Conservation (phyloP, 2,113 vertebrate genomes). For the Salvelinus fontinalis region DNA sequence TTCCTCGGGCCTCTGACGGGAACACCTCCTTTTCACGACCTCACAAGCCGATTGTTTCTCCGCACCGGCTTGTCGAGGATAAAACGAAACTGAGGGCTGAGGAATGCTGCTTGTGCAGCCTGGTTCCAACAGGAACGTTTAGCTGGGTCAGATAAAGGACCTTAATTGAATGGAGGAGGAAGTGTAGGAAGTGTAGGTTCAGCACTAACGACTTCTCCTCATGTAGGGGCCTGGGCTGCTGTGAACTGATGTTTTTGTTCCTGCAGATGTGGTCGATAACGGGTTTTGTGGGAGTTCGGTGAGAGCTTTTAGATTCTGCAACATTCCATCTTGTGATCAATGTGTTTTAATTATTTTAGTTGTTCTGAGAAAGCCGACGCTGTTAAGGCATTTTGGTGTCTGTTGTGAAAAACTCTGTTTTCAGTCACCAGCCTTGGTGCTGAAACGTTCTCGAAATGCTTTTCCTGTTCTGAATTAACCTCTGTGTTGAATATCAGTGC, state of each 20-base stretch:
- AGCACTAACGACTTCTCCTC: conserved; percentile 35
- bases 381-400: no score
- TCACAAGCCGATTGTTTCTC: conserved; percentile 54
- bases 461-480: neutral
- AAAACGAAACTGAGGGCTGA: conserved; percentile 46
- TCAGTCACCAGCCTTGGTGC: no score
- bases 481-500: neutral
- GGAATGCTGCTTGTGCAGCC: conserved; percentile 43
- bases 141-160: conserved; percentile 61
- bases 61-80: conserved; percentile 21
- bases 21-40: conserved; percentile 22
- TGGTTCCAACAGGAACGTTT: conserved; percentile 63
- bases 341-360: no score
- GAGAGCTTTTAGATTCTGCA: neutral
- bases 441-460: neutral
- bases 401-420: no score
- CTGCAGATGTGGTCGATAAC: neutral
- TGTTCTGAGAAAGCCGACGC: no score
- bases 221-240: neutral
- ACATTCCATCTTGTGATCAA: neutral
- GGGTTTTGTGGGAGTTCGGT: conserved; percentile 13
- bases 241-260: neutral
- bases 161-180: conserved; percentile 74
- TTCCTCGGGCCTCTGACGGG: conserved; percentile 30
- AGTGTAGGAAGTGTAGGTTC: conserved; percentile 71